Base-by-base conservation (phyloP, 2,888 invertebrate species). In the Eutolmus rufibarbis region DNA sequence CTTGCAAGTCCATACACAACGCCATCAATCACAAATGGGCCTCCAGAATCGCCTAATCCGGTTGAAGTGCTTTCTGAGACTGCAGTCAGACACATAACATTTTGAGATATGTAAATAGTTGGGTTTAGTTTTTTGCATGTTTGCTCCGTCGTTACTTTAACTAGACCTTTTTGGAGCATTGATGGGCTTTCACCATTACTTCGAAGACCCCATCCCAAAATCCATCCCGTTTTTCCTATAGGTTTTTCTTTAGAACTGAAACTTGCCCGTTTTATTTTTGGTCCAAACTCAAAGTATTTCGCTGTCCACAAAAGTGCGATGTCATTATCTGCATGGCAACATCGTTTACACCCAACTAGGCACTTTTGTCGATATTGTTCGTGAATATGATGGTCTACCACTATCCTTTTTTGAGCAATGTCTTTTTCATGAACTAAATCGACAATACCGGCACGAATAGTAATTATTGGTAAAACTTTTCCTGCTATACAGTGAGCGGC, bases 401-500 rank as follows among this genome's bases (percentile, higher is more conserved):
- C 31, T 8, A 16, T 31, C 23, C 8, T 40, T 16, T 7, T 40
- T 14, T 37, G 79, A 5, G 1, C 79, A 12, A 16, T 14, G 5
- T 14, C 23, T 1, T 14, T 19, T n/a, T 79, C 79, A 1, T 9
- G 28, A 12, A 16, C 31, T 16, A 14, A 5, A 31, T 79, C 28
- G 23, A 79, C 79, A 28, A 79, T 8, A 2, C 79, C 79, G 1
- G 51, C 79, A 14, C 9, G 16, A 16, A 28, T 12, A 28, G 28
- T 14, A 14, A 28, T 46, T 12, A 28, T 66, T 19, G 66, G 66
- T 9, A 19, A 8, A 28, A 2, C 2, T 23, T 66, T 66, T 3
- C 23, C 66, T 9, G 1, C 2, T 14, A 86, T n/a, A 89, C 94
- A 94, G 89, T 94, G 94, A 5, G 94, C 94, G n/a, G 94, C 94